Percentiles rank a stretch among this genome's conserved stretches.
These are phyloP conservation scores for Agonopterix alstromeriana DNA, from an alignment of 2,888 invertebrate species.

Conservation along the genomic window DNA sequence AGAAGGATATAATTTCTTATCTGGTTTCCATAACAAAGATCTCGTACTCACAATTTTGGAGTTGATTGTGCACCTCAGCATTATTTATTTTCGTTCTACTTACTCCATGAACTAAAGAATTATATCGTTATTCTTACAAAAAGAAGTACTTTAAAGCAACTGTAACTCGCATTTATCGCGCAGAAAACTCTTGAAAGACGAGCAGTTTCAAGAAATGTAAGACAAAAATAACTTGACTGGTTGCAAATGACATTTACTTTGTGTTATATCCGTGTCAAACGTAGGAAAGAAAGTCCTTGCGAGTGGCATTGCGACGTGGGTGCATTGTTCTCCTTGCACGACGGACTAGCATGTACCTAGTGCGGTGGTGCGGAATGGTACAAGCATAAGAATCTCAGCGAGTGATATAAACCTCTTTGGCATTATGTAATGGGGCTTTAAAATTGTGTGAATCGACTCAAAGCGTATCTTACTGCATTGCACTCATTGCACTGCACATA, in stretches of 20 bases:
- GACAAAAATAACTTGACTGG: conserved; percentile 18
- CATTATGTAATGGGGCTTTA: no score
- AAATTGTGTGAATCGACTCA: no score
- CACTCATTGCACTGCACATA: no score
- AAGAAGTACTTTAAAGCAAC: background rate
- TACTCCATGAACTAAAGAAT: no score
- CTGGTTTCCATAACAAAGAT: no score
- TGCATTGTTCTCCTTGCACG: conserved; percentile 46
- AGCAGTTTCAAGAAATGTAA: conserved; percentile 20
- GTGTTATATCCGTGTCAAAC: conserved; percentile 51
- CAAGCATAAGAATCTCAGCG: background rate
- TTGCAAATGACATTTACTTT: conserved; percentile 56
- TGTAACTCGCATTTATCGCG: background rate
- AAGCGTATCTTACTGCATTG: no score
- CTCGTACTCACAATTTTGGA: no score
- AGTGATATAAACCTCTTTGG: no score
- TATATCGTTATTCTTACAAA: background rate
- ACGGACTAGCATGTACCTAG: conserved; percentile 13
- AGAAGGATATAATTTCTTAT: no score
- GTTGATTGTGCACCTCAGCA: no score
- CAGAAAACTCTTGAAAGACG: background rate
- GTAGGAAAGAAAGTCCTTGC: conserved; percentile 55
- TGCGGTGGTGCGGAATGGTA: background rate
- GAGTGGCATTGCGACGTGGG: conserved; percentile 46
- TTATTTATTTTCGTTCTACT: no score